Conservation (phyloP, 2,888 invertebrate genomes). For the Xestia rhomboidea region DNA sequence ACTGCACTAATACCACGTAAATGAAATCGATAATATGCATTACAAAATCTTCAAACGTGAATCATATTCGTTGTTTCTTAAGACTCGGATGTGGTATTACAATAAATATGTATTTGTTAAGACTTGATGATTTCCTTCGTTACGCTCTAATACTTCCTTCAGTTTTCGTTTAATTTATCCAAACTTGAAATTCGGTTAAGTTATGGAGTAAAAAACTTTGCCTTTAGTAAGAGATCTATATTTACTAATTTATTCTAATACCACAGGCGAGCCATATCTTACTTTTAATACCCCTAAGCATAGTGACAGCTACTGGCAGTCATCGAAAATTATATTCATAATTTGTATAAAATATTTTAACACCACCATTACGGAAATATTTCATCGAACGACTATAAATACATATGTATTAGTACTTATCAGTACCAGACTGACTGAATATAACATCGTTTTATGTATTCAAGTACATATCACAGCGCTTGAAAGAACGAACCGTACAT, state of each 20-base stretch:
- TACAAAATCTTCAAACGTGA: slow-evolving; percentile 66
- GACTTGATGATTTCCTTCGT: not conserved
- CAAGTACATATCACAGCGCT: slow-evolving; percentile 57
- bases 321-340: slow-evolving; percentile 56
- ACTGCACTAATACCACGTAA: slow-evolving; percentile 50
- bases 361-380: slow-evolving; percentile 49
- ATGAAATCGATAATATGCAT: slow-evolving; percentile 51
- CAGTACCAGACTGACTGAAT: slow-evolving; percentile 42
- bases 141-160: not conserved
- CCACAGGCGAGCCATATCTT: slow-evolving; percentile 68
- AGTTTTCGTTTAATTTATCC: slow-evolving; percentile 9
- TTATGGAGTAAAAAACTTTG: slow-evolving; percentile 13
- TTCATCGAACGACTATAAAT: slow-evolving; percentile 46
- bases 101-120: slow-evolving; percentile 32
- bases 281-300: slow-evolving; percentile 67
- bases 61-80: slow-evolving; percentile 74
- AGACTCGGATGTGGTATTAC: slow-evolving; percentile 68
- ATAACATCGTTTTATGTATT: slow-evolving; percentile 46
- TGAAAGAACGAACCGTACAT: slow-evolving; percentile 50
- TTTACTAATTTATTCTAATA: slow-evolving; percentile 60
- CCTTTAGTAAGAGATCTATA: not conserved
- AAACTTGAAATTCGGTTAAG: slow-evolving; percentile 8
- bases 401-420: slow-evolving; percentile 46
- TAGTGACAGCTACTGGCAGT: slow-evolving; percentile 67
- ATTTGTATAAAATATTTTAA: slow-evolving; percentile 57